phyloP scores from a whole-genome alignment of 2,888 invertebrate species.

The Drosophila siamana region DNA sequence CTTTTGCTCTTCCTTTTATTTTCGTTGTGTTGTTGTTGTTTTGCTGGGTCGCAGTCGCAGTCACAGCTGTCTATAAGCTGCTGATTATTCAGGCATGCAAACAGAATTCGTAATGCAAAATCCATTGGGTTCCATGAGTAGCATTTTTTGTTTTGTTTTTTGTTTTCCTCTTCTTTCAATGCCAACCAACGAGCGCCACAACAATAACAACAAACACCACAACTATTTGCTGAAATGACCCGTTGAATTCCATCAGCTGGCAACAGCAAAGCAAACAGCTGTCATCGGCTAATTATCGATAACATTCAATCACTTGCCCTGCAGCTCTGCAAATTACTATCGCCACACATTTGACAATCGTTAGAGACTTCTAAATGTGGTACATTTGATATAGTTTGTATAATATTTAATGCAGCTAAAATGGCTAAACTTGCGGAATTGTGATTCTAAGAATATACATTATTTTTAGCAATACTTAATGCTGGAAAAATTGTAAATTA shows the following conservation, averaged over 20 bases:
- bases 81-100: slow-evolving; percentile 51
- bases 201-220: not conserved
- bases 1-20: not conserved
- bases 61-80: slow-evolving; percentile 31
- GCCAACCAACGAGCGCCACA: not conserved
- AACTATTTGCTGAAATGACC: not conserved
- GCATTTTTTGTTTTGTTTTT: not conserved
- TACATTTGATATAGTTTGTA: too few species aligned
- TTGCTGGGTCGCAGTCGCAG: not conserved
- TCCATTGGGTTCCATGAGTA: slow-evolving; percentile 13
- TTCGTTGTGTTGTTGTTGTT: too few species aligned
- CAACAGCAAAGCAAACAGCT: not conserved
- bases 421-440: too few species aligned
- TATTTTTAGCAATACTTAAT: too few species aligned
- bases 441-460: too few species aligned
- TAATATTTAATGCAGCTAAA: too few species aligned
- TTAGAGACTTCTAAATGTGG: too few species aligned
- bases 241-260: not conserved
- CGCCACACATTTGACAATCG: not conserved
- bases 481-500: too few species aligned
- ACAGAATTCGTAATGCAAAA: slow-evolving; percentile 49
- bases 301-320: not conserved
- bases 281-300: slow-evolving; percentile 3
- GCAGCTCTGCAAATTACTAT: not conserved
- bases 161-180: not conserved